phyloP scores from a whole-genome alignment of 2,797 vertebrate species.

The Sebastes kiyomatsui region DNA sequence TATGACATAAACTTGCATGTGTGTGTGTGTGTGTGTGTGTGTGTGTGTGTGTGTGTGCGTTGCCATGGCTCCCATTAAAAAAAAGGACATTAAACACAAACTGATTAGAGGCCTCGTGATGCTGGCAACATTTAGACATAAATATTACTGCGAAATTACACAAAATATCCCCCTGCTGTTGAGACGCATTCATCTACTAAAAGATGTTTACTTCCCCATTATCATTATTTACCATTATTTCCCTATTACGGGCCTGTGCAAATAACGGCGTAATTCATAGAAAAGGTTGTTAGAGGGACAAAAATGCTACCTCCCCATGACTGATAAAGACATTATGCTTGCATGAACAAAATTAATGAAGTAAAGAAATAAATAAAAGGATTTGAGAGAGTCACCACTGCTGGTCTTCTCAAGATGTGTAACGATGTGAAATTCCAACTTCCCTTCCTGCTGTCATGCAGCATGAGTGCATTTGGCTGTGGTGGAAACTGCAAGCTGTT shows the following conservation, averaged over 20 bases:
- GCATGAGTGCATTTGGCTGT: constrained; percentile 4
- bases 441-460: constrained; percentile 25
- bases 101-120: constrained; percentile 19
- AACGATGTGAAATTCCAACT: constrained; percentile 16
- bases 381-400: not conserved
- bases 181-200: not conserved
- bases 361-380: not conserved
- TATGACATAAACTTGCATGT: constrained; percentile 1
- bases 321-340: not conserved
- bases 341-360: constrained; percentile 8
- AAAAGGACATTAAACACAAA: constrained; percentile 27
- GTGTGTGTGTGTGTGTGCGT: not conserved
- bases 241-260: not conserved
- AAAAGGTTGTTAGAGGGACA: not conserved
- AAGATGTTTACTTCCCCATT: constrained; percentile 26
- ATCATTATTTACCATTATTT: constrained; percentile 21
- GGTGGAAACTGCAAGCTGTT: constrained; percentile 15
- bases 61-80: not conserved
- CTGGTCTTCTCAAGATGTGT: constrained; percentile 8
- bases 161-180: constrained; percentile 11
- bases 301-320: not conserved
- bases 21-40: not conserved
- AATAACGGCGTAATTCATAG: not conserved
- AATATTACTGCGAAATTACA: constrained; percentile 16
- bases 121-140: constrained; percentile 17